Evolutionary conservation across 2,113 vertebrate species (phyloP), one percentile per base, ranked within the genome.

Genomic region (Aix galericulata): DNA sequence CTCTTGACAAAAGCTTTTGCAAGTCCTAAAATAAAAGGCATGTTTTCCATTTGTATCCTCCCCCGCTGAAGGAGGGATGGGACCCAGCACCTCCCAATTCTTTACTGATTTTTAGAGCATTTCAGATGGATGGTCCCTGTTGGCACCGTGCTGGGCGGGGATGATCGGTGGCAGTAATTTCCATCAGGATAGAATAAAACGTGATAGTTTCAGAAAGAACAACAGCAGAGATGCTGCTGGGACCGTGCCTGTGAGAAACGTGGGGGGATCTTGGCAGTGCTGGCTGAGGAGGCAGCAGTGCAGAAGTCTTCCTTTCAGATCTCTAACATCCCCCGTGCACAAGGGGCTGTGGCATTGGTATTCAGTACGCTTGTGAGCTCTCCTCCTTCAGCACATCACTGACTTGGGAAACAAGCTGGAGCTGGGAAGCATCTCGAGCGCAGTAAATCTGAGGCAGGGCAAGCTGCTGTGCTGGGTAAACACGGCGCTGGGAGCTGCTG

Each of bases 301-400:
- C 44, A 68, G 58, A 76, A 58, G 6, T 6, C 14, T 67, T 48
- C 63, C 52, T 48, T 53, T n/a, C 23, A 59, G 27, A 50, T 60
- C 26, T 48, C 9, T 42, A 27, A 60, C 59, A 1, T 1, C 3
- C 25, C 50, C 18, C 17, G 0, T 6, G 46, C 4, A 8, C 7
- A 25, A 71, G 58, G 48, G 68, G 32, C 64, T 66, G 56, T 13
- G 48, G 9, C 29, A 78, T 58, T 81, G 67, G 82, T 80, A 34
- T 27, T 59, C 31, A 8, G 0, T 25, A 31, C 13, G 2, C 44
- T 40, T 0, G 0, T 22, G 1, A 11, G 17, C 52, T 75, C 58
- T 86, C 77, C 56, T 86, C 34, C 71, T 58, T 55, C 75, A 74
- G 72, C 50, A 26, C 36, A 22, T 74, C 52, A 76, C 64, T 36